These are phyloP conservation scores for Cyaniris semiargus DNA, from an alignment of 2,888 invertebrate species.

Conservation along the genomic window DNA sequence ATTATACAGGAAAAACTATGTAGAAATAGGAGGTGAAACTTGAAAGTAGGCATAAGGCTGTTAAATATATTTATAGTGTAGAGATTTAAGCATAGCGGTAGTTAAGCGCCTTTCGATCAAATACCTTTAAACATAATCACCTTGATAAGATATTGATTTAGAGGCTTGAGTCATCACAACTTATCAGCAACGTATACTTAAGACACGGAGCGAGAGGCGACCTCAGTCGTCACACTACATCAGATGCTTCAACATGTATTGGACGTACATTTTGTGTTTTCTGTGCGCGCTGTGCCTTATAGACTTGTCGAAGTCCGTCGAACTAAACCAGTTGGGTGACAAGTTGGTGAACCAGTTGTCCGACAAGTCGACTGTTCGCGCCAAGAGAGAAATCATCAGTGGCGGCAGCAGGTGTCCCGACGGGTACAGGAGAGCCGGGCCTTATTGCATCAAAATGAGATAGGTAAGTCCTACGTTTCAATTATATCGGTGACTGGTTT, in stretches of 20 bases:
- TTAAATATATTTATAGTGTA: no score
- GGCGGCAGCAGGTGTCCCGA: not conserved
- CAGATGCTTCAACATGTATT: not conserved
- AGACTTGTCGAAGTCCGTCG: not conserved
- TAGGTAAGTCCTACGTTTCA: not conserved
- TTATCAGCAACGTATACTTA: not conserved
- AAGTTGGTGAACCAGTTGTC: not conserved
- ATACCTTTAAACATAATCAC: not conserved
- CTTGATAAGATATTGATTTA: conserved; percentile 10
- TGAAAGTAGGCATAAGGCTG: no score
- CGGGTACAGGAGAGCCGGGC: not conserved
- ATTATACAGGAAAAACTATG: no score
- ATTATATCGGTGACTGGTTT: no score
- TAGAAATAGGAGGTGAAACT: no score
- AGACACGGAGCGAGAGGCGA: not conserved
- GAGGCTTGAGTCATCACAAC: conserved; percentile 1
- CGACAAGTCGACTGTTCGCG: not conserved
- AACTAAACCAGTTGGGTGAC: not conserved
- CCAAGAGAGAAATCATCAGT: not conserved
- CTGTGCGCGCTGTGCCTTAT: not conserved
- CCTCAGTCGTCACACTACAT: not conserved
- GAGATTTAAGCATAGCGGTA: not conserved
- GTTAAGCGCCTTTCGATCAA: not conserved
- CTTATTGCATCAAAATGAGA: not conserved
- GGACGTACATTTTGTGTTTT: not conserved